A percentile compares a stretch with the other conserved stretches of the same genome.
Evolutionary conservation across 2,888 invertebrate species (phyloP).

Genomic region (Hypolimnas misippus): DNA sequence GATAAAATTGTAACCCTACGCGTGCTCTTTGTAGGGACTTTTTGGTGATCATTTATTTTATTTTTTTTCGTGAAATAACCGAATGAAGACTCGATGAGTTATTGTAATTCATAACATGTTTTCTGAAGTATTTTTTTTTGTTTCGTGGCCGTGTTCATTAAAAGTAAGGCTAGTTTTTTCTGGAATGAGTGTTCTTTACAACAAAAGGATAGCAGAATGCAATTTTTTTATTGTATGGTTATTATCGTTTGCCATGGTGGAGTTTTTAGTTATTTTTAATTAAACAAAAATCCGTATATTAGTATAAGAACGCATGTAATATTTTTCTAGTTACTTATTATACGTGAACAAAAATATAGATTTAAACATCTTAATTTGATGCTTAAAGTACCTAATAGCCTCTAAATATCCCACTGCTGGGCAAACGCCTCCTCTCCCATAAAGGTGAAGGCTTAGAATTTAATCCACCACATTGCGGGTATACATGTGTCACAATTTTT

Average conservation of each 20-base stretch:
- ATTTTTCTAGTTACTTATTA: too few relatives aligned
- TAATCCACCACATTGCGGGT: too few relatives aligned
- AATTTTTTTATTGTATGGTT: constrained; percentile 11
- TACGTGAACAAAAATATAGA: too few relatives aligned
- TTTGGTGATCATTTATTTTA: constrained; percentile 61
- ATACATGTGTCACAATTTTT: too few relatives aligned
- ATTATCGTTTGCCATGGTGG: neutral
- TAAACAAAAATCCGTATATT: too few relatives aligned
- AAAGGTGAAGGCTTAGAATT: too few relatives aligned
- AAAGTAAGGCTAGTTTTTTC: neutral
- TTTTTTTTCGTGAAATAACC: constrained; percentile 66
- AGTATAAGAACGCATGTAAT: too few relatives aligned
- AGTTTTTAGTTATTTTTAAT: neutral
- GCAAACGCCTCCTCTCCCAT: too few relatives aligned
- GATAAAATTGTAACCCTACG: constrained; percentile 59
- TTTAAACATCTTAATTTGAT: too few relatives aligned
- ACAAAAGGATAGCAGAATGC: neutral
- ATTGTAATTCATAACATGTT: constrained; percentile 45
- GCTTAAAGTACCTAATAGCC: too few relatives aligned
- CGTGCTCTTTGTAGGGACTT: constrained; percentile 66
- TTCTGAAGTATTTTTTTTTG: neutral
- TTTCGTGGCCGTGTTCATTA: neutral
- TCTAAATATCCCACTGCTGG: too few relatives aligned
- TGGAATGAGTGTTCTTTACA: neutral
- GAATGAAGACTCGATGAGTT: constrained; percentile 59